A percentile compares a stretch with the other conserved stretches of the same genome.
Conservation (phyloP, 2,113 vertebrate genomes). For the Cyprinodon variegatus region DNA sequence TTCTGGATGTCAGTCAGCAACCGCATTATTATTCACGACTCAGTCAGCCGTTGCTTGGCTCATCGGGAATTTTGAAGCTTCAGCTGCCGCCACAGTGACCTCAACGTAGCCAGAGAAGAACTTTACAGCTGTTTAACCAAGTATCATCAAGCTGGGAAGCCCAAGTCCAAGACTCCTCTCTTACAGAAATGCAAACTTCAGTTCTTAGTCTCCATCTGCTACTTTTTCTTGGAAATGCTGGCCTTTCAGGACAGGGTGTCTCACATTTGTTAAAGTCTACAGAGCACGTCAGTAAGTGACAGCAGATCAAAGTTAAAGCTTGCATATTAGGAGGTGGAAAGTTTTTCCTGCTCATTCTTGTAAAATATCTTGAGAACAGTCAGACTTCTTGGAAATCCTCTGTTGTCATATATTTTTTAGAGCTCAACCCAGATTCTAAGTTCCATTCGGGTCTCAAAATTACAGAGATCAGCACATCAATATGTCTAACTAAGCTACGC, state of each 20-base stretch:
- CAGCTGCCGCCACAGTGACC: conserved; percentile 19
- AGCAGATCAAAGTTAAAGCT: conserved; percentile 7
- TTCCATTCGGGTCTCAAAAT: not conserved
- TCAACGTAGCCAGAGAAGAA: conserved; percentile 15
- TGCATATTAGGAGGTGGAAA: not conserved
- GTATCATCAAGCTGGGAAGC: conserved; percentile 24
- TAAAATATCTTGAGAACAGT: not conserved
- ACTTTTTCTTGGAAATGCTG: conserved; percentile 25
- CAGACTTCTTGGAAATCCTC: not conserved
- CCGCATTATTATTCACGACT: conserved; percentile 40
- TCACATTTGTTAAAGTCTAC: conserved; percentile 32
- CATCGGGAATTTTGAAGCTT: conserved; percentile 35
- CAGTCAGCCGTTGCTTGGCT: conserved; percentile 14
- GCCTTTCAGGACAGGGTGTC: conserved; percentile 13
- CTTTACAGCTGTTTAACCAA: conserved; percentile 25
- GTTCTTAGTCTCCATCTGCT: conserved; percentile 34
- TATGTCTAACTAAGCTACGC: not conserved
- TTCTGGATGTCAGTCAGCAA: conserved; percentile 39
- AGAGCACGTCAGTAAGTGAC: conserved; percentile 4
- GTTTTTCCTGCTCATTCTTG: not conserved
- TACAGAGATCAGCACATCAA: not conserved
- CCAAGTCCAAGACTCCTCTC: conserved; percentile 32
- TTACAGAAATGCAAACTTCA: conserved; percentile 27
- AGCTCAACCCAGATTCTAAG: not conserved
- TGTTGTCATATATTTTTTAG: not conserved